Percentiles rank a stretch among this genome's conserved stretches.
These are phyloP conservation scores for Strix aluco DNA, from an alignment of 2,113 vertebrate genomes.

Conservation along the genomic window DNA sequence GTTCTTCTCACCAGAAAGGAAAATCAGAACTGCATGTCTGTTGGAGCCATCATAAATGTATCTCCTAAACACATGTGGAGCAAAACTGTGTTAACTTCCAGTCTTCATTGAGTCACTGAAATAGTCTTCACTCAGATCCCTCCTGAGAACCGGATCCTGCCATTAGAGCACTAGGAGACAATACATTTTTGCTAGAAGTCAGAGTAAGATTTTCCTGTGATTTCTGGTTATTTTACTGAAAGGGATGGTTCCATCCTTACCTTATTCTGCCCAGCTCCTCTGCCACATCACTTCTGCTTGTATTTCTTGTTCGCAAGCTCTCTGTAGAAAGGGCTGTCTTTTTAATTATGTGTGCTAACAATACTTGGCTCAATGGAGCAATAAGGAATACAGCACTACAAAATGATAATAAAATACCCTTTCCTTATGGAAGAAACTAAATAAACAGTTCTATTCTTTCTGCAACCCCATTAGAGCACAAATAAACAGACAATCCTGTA, in stretches of 20 bases:
- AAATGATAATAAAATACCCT: not conserved
- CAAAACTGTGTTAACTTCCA: not conserved
- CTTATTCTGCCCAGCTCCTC: not conserved
- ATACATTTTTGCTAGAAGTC: not conserved
- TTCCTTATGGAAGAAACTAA: conserved; percentile 8
- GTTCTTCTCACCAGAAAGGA: not conserved
- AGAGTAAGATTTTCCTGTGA: not conserved
- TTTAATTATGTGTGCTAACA: not conserved
- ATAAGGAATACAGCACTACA: not conserved
- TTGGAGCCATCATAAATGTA: not conserved
- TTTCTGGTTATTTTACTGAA: not conserved
- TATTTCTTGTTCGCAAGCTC: not conserved
- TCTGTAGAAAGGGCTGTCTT: not conserved
- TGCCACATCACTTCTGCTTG: not conserved
- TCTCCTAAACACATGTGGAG: not conserved
- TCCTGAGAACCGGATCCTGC: not conserved
- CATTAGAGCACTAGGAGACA: not conserved
- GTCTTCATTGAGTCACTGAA: not conserved
- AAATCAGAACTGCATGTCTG: not conserved
- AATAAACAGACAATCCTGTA: conserved; percentile 17
- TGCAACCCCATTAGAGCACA: not conserved
- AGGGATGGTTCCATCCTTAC: not conserved
- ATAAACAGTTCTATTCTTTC: conserved; percentile 19
- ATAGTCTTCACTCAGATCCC: not conserved
- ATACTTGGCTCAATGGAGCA: not conserved